These are phyloP conservation scores for Diplolepis rosae DNA, from an alignment of 2,888 invertebrate genomes.

Conservation along the genomic window DNA sequence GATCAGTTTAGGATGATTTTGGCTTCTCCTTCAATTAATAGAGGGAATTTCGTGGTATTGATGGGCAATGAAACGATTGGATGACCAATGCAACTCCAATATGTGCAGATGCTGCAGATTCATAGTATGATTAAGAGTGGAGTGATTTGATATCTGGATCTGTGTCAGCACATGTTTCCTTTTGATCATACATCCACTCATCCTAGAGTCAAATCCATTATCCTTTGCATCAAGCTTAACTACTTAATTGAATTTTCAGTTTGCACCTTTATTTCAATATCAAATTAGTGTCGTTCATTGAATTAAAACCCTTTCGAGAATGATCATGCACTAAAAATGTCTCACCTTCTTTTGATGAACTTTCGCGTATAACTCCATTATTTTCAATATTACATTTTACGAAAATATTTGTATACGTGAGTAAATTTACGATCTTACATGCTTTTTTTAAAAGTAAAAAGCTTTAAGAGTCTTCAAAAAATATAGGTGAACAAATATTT, in stretches of 20 bases:
- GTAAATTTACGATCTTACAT: too few relatives aligned
- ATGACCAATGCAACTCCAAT: neutral
- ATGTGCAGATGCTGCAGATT: neutral
- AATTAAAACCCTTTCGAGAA: too few relatives aligned
- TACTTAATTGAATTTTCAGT: neutral
- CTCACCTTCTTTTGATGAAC: too few relatives aligned
- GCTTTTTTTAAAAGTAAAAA: too few relatives aligned
- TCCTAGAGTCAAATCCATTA: neutral
- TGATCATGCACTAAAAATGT: too few relatives aligned
- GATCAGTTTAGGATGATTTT: neutral
- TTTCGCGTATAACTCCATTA: too few relatives aligned
- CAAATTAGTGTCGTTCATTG: neutral
- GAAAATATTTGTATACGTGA: too few relatives aligned
- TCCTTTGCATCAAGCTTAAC: neutral
- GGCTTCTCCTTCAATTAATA: neutral
- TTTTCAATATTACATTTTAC: too few relatives aligned
- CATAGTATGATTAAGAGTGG: neutral
- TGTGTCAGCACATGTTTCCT: neutral
- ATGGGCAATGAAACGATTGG: neutral
- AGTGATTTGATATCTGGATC: neutral
- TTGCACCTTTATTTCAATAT: neutral
- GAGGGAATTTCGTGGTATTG: neutral
- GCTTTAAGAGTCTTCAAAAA: too few relatives aligned
- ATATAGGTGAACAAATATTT: too few relatives aligned
- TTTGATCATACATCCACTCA: slow-evolving; percentile 10